Conservation (phyloP, 1,140 invertebrate genomes). For the Bombus waltoni region DNA sequence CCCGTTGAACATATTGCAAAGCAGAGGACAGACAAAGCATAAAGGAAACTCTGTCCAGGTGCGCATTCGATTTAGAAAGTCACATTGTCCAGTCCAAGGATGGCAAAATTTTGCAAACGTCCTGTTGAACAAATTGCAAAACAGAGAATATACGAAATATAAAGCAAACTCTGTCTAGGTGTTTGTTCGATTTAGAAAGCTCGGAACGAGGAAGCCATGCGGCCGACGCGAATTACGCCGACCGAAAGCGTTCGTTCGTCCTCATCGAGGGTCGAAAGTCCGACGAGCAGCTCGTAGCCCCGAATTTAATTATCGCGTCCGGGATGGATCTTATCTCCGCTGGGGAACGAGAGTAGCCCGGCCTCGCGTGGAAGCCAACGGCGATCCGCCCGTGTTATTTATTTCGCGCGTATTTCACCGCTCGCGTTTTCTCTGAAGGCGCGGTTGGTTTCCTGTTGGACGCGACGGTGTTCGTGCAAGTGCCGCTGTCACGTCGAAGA, state of each 20-base stretch:
- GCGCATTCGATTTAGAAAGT: too few relatives aligned
- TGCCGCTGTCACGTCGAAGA: neutral
- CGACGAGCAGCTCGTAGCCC: neutral
- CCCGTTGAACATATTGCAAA: too few relatives aligned
- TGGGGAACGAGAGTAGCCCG: neutral
- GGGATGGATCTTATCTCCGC: neutral
- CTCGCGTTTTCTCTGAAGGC: neutral
- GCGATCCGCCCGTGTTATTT: neutral
- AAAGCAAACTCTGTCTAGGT: too few relatives aligned
- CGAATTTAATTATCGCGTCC: constrained; percentile 4
- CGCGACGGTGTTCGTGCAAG: neutral
- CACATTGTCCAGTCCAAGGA: too few relatives aligned
- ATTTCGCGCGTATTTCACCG: neutral
- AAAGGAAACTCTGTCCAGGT: too few relatives aligned
- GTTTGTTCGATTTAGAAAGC: too few relatives aligned
- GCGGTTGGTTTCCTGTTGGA: neutral
- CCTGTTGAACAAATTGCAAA: too few relatives aligned
- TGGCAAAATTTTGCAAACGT: too few relatives aligned
- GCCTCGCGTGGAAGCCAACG: neutral
- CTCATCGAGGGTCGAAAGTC: neutral
- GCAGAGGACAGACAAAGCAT: too few relatives aligned
- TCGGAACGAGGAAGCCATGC: too few relatives aligned
- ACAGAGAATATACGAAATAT: too few relatives aligned
- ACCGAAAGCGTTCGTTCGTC: neutral
- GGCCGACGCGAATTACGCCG: neutral